Base-by-base conservation (phyloP, 92 coral and sea anemone genomes). In the Meandrina meandrites region DNA sequence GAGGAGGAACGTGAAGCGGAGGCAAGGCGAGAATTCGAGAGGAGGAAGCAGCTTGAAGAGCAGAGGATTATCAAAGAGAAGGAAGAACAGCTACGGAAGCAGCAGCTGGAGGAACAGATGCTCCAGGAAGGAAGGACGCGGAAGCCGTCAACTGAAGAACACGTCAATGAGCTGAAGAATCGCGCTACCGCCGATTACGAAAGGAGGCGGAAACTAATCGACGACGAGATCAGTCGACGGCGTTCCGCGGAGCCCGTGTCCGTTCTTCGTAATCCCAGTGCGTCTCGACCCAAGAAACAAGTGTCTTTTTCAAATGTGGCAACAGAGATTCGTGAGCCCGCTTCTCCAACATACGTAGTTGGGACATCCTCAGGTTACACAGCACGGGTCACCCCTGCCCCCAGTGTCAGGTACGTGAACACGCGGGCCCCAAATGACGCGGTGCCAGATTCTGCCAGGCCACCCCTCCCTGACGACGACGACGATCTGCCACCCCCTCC, bases 261-360 rank as follows among this genome's bases (percentile, higher is more conserved):
- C 4, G 88, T 79, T 42, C 86, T 95, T 22, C 90, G 88, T 74
- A 91, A 88, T 64, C 71, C 96, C 1, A 84, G 83, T 40, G 82
- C 90, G 27, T 70, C 74, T 31, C 91, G 91, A 79, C 92, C 96
- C 47, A 95, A 93, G 88, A 95, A 95, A 79, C 98, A 95, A 86
- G 99, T 97, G 4, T 93, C 98, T 45, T 97, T 97, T 85, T 94
- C 98, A 31, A 95, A 88, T 53, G 94, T 97, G 42, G 94, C 97
- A 21, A 97, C 99, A 3, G 99, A 97, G 89, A 92, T 97, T 37
- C 89, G 89, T n/a, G 98, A 97, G 73, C 98, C 99, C 35, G 70
- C 91, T 5, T 92, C 99, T 0, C 98, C 98, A 0, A 79, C 96
- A 4, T 95, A 93, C 36, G 94, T 95, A 18, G 98, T 95, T 0